Evolutionary conservation across 92 coral and sea anemone genomes (phyloP).

Genomic region (Hydrozoanthus gracilis): DNA sequence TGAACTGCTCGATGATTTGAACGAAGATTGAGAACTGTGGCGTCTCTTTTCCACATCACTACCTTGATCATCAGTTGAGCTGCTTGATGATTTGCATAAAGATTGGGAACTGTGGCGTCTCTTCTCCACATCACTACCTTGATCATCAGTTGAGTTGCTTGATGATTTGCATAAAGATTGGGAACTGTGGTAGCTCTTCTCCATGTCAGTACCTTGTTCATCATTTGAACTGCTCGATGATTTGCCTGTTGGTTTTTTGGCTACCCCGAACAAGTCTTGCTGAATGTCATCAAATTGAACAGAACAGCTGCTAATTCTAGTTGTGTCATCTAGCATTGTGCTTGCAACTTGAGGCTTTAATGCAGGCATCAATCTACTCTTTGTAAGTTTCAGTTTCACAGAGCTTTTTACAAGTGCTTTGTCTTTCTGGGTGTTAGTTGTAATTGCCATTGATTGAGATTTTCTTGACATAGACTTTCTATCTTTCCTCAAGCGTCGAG

Average conservation of each 20-base stretch:
- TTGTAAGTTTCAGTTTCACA: slow-evolving; percentile 66
- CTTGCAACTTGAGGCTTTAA: slow-evolving; percentile 40
- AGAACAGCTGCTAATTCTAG: slow-evolving; percentile 29
- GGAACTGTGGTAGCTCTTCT: too few relatives aligned
- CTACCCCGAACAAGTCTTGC: slow-evolving; percentile 37
- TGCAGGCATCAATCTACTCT: slow-evolving; percentile 71
- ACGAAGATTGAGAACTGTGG: too few relatives aligned
- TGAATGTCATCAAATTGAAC: slow-evolving; percentile 7
- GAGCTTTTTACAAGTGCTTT: slow-evolving; percentile 77
- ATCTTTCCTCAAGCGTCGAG: slow-evolving; percentile 50
- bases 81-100: neutral
- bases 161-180: neutral
- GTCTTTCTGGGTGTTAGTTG: slow-evolving; percentile 26
- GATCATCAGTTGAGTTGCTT: slow-evolving; percentile 26
- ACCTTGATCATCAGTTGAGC: neutral
- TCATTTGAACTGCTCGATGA: neutral
- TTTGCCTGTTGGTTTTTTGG: neutral
- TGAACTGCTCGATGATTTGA: too few relatives aligned
- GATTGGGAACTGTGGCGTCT: slow-evolving; percentile 15
- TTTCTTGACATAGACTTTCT: slow-evolving; percentile 55
- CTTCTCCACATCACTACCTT: neutral
- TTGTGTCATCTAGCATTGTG: neutral
- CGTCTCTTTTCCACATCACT: slow-evolving; percentile 2
- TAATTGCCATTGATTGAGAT: neutral
- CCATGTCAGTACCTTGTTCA: neutral